A percentile compares a stretch with the other conserved stretches of the same genome.
These are phyloP conservation scores for Drosophila koepferae DNA, from an alignment of 2,888 invertebrate species.

Conservation along the genomic window DNA sequence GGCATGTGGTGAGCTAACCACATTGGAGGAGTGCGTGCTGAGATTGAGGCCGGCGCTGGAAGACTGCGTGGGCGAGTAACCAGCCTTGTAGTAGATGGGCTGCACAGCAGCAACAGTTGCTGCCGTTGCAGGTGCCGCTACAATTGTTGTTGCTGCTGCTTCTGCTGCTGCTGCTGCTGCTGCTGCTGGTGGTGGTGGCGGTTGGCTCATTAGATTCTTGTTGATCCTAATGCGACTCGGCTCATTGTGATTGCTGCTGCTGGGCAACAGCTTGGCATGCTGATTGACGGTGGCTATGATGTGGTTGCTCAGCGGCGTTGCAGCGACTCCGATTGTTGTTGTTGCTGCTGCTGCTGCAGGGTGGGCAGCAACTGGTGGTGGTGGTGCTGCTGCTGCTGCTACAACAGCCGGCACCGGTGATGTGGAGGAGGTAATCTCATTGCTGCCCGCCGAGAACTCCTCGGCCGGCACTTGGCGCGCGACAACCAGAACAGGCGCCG, in stretches of 20 bases:
- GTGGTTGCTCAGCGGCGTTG: constrained; percentile 52
- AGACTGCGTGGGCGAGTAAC: constrained; percentile 81
- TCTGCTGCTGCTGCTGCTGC: constrained; percentile 9
- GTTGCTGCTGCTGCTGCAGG: constrained; percentile 26
- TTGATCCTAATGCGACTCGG: constrained; percentile 84
- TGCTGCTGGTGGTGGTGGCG: constrained; percentile 22
- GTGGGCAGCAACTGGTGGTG: constrained; percentile 32
- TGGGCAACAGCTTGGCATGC: constrained; percentile 82
- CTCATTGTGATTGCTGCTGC: constrained; percentile 72
- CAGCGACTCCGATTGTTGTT: constrained; percentile 15
- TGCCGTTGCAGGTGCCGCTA: background rate
- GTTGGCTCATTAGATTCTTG: constrained; percentile 83
- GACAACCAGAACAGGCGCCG: constrained; percentile 50
- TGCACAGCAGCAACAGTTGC: constrained; percentile 23
- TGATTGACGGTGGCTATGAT: constrained; percentile 84
- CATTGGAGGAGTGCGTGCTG: constrained; percentile 82
- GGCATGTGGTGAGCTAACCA: constrained; percentile 79
- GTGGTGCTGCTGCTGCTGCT: constrained; percentile 32
- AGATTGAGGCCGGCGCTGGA: constrained; percentile 75
- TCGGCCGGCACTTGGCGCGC: constrained; percentile 76
- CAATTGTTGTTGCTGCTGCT: constrained; percentile 11
- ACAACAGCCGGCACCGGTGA: constrained; percentile 86
- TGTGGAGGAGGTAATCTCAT: constrained; percentile 89
- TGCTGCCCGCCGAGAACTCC: constrained; percentile 87
- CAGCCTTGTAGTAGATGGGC: constrained; percentile 59